A percentile compares a stretch with the other conserved stretches of the same genome.
These are phyloP conservation scores for Brachyptera putata DNA, from an alignment of 2,888 invertebrate genomes.

Conservation along the genomic window DNA sequence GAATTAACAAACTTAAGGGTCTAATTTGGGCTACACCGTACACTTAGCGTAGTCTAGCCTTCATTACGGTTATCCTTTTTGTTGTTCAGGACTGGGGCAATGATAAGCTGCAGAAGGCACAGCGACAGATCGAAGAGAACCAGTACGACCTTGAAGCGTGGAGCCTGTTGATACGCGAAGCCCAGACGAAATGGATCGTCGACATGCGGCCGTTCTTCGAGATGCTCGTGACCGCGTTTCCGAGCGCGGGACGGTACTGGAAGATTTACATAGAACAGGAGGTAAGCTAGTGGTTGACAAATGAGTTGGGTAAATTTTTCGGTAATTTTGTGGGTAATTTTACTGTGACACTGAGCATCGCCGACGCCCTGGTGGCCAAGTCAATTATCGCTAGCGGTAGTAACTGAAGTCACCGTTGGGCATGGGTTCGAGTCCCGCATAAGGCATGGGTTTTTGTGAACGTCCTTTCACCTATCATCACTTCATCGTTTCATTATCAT, in stretches of 20 bases:
- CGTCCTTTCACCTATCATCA: no score
- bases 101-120: constrained; percentile 76
- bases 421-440: no score
- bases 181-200: constrained; percentile 79
- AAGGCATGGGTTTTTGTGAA: no score
- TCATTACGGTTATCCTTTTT: background rate
- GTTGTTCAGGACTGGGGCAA: constrained; percentile 78
- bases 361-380: no score
- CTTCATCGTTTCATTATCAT: no score
- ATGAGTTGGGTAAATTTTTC: no score
- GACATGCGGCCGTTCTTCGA: constrained; percentile 92
- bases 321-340: no score
- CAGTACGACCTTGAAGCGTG: constrained; percentile 96
- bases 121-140: constrained; percentile 80
- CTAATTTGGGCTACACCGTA: background rate
- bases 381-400: no score
- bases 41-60: background rate
- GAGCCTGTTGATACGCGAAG: constrained; percentile 92
- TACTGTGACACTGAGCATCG: no score
- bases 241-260: constrained; percentile 97
- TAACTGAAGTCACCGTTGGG: no score
- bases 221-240: constrained; percentile 88
- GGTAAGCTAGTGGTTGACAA: no score
- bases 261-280: constrained; percentile 98
- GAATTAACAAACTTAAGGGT: no score